A percentile compares a stretch with the other conserved stretches of the same genome.
phyloP scores from a whole-genome alignment of 2,113 vertebrate species.

The Gymnobelideus leadbeateri region DNA sequence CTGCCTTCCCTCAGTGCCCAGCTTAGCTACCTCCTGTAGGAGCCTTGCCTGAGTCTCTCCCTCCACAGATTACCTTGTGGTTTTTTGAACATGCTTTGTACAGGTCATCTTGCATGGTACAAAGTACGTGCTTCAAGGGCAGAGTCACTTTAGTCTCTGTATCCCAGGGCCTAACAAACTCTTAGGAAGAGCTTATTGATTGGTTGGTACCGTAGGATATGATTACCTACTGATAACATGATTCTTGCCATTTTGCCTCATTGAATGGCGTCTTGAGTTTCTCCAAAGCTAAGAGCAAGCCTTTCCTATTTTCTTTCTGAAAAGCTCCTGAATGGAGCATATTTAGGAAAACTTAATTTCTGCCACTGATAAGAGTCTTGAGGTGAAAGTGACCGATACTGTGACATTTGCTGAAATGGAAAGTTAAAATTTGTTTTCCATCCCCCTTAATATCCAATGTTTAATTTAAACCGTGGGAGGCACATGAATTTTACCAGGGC shows the following conservation, averaged over 20 bases:
- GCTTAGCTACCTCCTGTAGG: not conserved
- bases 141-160: not conserved
- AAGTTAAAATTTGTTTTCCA: conserved; percentile 70
- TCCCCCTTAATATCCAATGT: conserved; percentile 80
- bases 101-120: too few species aligned
- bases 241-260: not conserved
- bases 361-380: conserved; percentile 61
- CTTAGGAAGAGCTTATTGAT: not conserved
- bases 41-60: not conserved
- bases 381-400: conserved; percentile 62
- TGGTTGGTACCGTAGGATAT: not conserved
- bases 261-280: not conserved
- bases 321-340: conserved; percentile 52
- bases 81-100: not conserved
- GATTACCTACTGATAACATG: not conserved
- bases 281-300: conserved; percentile 34
- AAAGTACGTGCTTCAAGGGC: not conserved
- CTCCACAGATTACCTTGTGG: not conserved
- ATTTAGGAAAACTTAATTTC: conserved; percentile 52
- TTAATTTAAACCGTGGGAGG: conserved; percentile 82
- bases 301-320: conserved; percentile 52
- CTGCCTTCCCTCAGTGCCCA: not conserved
- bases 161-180: not conserved
- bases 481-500: conserved; percentile 87
- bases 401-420: conserved; percentile 54